These are phyloP conservation scores for Tokudaia tokunoshimensis DNA, from an alignment of 2,797 vertebrate genomes.

Conservation along the genomic window DNA sequence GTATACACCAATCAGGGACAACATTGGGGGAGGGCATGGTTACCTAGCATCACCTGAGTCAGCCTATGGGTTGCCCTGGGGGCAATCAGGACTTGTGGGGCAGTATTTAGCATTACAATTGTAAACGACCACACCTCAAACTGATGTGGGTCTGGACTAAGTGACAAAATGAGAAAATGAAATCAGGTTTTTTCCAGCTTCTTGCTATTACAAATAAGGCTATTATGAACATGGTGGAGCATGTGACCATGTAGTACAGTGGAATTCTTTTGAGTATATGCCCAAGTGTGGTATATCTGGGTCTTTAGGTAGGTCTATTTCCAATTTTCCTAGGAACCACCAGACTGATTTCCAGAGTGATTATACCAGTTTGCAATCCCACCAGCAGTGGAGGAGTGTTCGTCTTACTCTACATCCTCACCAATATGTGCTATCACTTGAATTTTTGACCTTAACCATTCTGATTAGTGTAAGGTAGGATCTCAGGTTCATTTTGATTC, in stretches of 20 bases:
- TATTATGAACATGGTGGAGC: neutral
- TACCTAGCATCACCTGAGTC: neutral
- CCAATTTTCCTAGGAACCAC: neutral
- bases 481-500: neutral
- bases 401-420: neutral
- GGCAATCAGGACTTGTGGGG: neutral
- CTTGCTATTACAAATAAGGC: neutral
- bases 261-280: neutral
- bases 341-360: neutral
- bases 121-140: neutral
- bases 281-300: too few species aligned
- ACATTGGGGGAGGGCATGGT: neutral
- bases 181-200: neutral
- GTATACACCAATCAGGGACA: neutral
- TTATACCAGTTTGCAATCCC: neutral
- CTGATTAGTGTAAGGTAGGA: neutral
- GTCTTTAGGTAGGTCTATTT: neutral
- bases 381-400: neutral
- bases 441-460: neutral
- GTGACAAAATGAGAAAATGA: neutral
- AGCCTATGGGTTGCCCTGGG: neutral
- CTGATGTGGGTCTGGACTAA: neutral
- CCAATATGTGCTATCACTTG: neutral
- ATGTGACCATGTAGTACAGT: neutral
- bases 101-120: neutral